These are phyloP conservation scores for Callaeas wilsoni DNA, from an alignment of 2,113 vertebrate species.

Conservation along the genomic window DNA sequence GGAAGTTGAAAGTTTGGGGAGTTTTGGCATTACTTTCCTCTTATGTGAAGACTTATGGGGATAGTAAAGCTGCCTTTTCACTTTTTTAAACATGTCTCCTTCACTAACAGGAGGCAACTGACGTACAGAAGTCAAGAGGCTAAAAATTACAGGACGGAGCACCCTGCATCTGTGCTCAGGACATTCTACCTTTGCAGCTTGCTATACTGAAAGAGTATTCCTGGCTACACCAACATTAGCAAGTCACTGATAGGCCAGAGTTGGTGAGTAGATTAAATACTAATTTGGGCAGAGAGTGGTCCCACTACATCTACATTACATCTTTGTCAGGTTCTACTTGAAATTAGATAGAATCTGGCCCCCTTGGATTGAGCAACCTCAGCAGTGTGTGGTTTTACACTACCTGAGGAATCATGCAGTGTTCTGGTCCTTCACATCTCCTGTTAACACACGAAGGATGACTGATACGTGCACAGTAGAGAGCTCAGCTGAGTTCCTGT, in stretches of 20 bases:
- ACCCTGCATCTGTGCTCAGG: not conserved
- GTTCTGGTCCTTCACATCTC: not conserved
- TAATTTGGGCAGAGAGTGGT: not conserved
- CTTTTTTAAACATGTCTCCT: not conserved
- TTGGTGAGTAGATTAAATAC: not conserved
- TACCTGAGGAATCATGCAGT: not conserved
- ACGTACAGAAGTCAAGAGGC: not conserved
- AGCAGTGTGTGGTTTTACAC: not conserved
- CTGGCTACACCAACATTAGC: not conserved
- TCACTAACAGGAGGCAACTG: not conserved
- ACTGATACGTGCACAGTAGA: fast-evolving
- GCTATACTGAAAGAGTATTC: not conserved
- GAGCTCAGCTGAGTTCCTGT: not conserved
- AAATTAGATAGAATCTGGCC: not conserved
- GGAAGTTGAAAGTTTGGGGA: not conserved
- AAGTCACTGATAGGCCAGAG: not conserved
- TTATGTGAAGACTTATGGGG: fast-evolving
- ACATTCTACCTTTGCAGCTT: not conserved
- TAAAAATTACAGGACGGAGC: not conserved
- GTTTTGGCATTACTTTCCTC: not conserved
- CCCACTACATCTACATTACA: fast-evolving
- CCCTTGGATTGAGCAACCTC: not conserved
- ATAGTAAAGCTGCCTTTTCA: not conserved
- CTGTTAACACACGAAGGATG: fast-evolving
- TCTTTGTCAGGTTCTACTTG: not conserved